phyloP scores from a whole-genome alignment of 2,888 invertebrate genomes.

The Chaitophorus viminalis region DNA sequence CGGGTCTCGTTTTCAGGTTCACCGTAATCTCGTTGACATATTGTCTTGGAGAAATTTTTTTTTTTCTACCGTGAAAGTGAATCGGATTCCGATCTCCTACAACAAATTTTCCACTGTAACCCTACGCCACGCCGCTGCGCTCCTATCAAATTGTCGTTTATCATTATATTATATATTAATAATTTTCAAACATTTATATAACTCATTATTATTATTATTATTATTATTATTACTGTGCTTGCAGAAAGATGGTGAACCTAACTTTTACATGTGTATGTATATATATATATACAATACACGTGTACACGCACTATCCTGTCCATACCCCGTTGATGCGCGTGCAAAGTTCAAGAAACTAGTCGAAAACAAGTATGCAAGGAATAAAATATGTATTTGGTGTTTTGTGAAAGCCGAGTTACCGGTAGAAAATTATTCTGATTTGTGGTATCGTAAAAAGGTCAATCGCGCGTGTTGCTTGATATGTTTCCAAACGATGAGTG shows the following conservation, averaged over 20 bases:
- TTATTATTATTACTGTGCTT: neutral
- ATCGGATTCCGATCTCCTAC: constrained; percentile 42
- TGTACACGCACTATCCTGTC: too few species aligned
- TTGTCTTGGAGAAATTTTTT: constrained; percentile 49
- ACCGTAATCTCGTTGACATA: constrained; percentile 53
- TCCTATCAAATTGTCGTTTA: neutral
- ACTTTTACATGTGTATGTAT: neutral
- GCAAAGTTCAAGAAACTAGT: constrained; percentile 19
- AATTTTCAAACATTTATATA: neutral
- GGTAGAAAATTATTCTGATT: constrained; percentile 28
- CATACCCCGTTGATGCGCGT: neutral
- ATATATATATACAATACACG: neutral
- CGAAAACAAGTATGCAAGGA: constrained; percentile 20
- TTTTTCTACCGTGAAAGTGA: constrained; percentile 50
- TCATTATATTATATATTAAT: neutral
- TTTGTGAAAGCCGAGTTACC: constrained; percentile 42
- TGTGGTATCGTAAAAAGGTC: neutral
- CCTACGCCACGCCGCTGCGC: neutral
- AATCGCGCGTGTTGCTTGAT: neutral
- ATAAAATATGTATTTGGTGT: constrained; percentile 37
- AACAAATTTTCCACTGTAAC: constrained; percentile 1
- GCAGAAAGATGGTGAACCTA: neutral
- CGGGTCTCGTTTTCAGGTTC: constrained; percentile 36
- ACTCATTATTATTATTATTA: neutral
- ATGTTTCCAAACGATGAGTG: neutral